Percentiles rank a stretch among this genome's conserved stretches.
Evolutionary conservation across 1,140 invertebrate species (phyloP).

Genomic region (Zaprionus ornatus): DNA sequence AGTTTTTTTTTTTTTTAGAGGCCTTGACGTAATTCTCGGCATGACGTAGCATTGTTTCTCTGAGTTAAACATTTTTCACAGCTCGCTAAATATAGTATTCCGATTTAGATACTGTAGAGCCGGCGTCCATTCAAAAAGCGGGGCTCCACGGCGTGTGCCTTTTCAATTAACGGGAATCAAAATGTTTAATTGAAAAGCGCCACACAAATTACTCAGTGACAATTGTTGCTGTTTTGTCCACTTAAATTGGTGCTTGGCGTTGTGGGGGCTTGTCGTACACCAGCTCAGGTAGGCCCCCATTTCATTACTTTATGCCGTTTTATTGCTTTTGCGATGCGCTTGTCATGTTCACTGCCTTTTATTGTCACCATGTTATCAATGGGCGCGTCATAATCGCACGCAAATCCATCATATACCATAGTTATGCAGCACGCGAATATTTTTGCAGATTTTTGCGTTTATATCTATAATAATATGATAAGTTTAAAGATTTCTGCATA

Average conservation of each 20-base stretch:
- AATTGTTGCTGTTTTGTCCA: slow-evolving; percentile 39
- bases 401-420: slow-evolving; percentile 12
- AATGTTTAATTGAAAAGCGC: slow-evolving; percentile 42
- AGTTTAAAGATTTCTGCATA: no score
- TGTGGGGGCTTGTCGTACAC: not conserved
- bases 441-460: not conserved
- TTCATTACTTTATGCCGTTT: slow-evolving; percentile 17
- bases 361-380: slow-evolving; percentile 7
- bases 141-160: slow-evolving; percentile 48
- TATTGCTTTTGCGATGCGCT: slow-evolving; percentile 28
- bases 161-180: slow-evolving; percentile 72
- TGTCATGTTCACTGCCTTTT: slow-evolving; percentile 19
- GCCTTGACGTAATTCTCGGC: not conserved
- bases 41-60: not conserved
- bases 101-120: slow-evolving; percentile 9
- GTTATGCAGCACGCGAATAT: slow-evolving; percentile 17
- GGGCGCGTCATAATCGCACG: slow-evolving; percentile 13
- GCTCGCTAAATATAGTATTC: slow-evolving; percentile 27
- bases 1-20: not conserved
- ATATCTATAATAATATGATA: no score
- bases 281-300: not conserved
- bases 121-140: slow-evolving; percentile 3
- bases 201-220: slow-evolving; percentile 51
- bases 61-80: slow-evolving; percentile 20
- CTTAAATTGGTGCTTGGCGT: slow-evolving; percentile 25